Base-by-base conservation (phyloP, 1,140 invertebrate genomes). In the Prorops nasuta region DNA sequence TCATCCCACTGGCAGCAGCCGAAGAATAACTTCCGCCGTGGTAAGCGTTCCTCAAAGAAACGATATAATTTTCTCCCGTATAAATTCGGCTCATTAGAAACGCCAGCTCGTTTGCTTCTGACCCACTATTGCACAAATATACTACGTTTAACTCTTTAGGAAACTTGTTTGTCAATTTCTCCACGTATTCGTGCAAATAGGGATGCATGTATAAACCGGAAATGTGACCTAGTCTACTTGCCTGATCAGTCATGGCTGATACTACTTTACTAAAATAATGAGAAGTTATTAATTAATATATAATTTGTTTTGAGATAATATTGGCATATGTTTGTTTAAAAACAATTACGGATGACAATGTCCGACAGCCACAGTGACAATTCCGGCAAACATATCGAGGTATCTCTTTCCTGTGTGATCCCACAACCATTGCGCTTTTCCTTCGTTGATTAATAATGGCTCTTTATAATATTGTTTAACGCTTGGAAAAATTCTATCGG, bases 301-400 rank as follows among this genome's bases (percentile, higher is more conserved):
- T 4, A 51, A 45, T 43, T 38, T 3, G 6, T 14, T 16, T 43
- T 15, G n/a, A 43, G 28, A 49, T 19, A 10, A 15, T 31, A 34
- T 8, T 35, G 20, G 16, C 15, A 2, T 18, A 31, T 37, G 18
- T 14, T 20, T 19, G 14, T 12, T 20, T 41, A 35, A 20, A 46
- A 28, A 20, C 18, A 84, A 89, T 88, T 83, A 96, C 92, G 95
- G 95, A 81, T 98, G 96, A 73, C 92, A 97, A 73, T 98, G 96
- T 16, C 96, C 96, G n/a, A 98, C 92, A 42, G 91, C 94, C 19
- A 98, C 89, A 0, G 96, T 98, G 2, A 96, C 94, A 57, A 98
- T 97, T 10, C 96, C 96, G 8, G 86, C 95, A 74, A 96, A 96
- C 78, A 97, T 85, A 75, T 98, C 96, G 18, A 98, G 79, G 75